Base-by-base conservation (phyloP, 1,140 invertebrate genomes). In the Cyrtorhinus lividipennis region DNA sequence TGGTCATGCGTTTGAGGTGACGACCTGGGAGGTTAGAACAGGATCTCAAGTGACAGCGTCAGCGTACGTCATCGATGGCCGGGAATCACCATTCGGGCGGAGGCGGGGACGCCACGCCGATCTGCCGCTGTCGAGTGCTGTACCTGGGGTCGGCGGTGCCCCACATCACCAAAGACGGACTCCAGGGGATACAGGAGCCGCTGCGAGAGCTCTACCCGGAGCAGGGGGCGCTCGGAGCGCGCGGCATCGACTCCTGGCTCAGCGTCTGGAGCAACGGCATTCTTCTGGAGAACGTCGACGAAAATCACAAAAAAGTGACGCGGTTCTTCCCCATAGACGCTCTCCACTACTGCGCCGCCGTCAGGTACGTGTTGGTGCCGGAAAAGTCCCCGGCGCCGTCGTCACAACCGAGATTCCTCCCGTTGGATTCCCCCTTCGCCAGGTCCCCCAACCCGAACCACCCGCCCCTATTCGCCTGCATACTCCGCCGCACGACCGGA, bases 81-180 rank as follows among this genome's bases (percentile, higher is more conserved):
- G 30, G 5, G 30, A 59, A 27, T 24, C 44, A 56, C 30, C 56
- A 64, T 13, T n/a, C n/a, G n/a, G n/a, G n/a, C n/a, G 12, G 15
- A 30, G 63, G 56, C 30, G 44, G 27, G 24, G 83, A 85, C 72
- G 85, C 90, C 62, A 95, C 92, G 65, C 92, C 92, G 67, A 95
- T 95, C 68, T 95, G 92, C 75, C 82, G 92, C 67, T 97, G 94
- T 75, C 83, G 95, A 60, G 96, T 99, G n/a, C 80, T 99, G 53
- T 99, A 98, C 74, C 80, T 99, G 67, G 96, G 96, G 44, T 96
- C 91, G 66, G 88, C 95, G 0, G 95, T 99, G 64, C 96, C 96
- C 2, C 89, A 96, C 68, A 88, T 96, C 70, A 98, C 95, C 68
- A 97, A 98, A 72, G 93, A 98, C 72, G 96, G 96, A 20, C 78